Base-by-base conservation (phyloP, 2,888 invertebrate species). In the Ophion obscuratus region DNA sequence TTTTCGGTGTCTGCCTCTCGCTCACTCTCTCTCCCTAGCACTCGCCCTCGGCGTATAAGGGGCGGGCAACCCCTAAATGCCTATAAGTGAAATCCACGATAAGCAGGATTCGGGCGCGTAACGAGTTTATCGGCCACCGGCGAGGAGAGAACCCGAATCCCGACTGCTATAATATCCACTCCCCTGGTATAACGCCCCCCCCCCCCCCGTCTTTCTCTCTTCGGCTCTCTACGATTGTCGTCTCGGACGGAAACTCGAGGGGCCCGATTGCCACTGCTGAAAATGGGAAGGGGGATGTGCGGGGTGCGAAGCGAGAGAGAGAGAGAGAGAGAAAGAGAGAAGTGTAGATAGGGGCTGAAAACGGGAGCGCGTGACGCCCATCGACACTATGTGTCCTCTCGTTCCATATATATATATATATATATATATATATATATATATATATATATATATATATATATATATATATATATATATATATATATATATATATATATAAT, bases 91-190 rank as follows among this genome's bases (percentile, higher is more conserved):
- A 88, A 88, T 87, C 87, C 87, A 90, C 90, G 92, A 93, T 92
- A 92, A 93, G 92, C 92, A 91, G 91, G 91, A 92, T 92, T 92
- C 91, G 90, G 89, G 87, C 91, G 89, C 92, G 91, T 93, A 93
- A 93, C 93, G 92, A 93, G 93, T 92, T 92, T 92, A 93, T 92
- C 92, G 92, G 87, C 82, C 85, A 80, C 80, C 83, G 83, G 77
- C 79, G 83, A 77, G 73, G 76, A 71, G 73, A 77, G 66, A 76
- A 27, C 75, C 61, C 53, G 59, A 82, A 79, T 71, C 71, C 57
- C 76, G 44, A 59, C 74, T 64, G 76, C 75, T 77, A 79, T 70
- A 68, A 84, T 68, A 76, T 84, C 85, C 83, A 66, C 84, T 84
- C 78, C 66, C 57, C 47, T 24, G 74, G 57, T 64, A 74, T 44